Conservation (phyloP, 1,140 invertebrate genomes). For the Pseudomyrmex pallidus region DNA sequence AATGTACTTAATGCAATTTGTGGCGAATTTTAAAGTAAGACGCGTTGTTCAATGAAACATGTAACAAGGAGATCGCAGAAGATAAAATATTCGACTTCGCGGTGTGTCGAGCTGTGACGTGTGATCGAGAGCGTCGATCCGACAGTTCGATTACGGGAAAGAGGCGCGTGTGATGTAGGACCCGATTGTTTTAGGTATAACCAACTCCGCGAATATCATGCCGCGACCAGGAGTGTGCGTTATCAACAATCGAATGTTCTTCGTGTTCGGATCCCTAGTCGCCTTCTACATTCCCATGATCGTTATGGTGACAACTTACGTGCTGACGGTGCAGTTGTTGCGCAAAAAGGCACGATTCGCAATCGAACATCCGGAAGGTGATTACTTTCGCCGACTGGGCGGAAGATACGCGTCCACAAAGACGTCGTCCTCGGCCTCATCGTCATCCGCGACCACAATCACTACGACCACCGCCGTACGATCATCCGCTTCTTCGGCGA, state of each 20-base stretch:
- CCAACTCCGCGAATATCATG: constrained; percentile 91
- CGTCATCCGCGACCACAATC: neutral
- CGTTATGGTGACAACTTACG: constrained; percentile 96
- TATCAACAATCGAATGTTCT: constrained; percentile 94
- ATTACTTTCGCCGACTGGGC: constrained; percentile 87
- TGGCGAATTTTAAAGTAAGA: no score
- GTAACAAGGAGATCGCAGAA: no score
- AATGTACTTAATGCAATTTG: no score
- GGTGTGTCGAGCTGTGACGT: neutral
- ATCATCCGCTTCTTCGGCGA: constrained; percentile 66
- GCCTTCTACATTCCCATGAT: constrained; percentile 97
- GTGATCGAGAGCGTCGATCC: constrained; percentile 16
- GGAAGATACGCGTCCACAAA: constrained; percentile 87
- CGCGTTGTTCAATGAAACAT: no score
- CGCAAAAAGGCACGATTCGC: constrained; percentile 90
- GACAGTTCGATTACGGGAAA: constrained; percentile 21
- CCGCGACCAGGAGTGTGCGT: constrained; percentile 90
- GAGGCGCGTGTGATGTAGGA: neutral
- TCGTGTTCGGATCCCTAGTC: constrained; percentile 94
- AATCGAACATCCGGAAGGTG: constrained; percentile 87
- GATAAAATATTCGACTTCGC: neutral
- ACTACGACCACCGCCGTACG: constrained; percentile 39
- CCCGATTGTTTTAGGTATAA: constrained; percentile 86
- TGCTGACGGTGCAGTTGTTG: constrained; percentile 94
- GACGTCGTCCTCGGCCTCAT: constrained; percentile 65